Conservation (phyloP, 1,140 invertebrate species). For the Aphelinus atriplicis region DNA sequence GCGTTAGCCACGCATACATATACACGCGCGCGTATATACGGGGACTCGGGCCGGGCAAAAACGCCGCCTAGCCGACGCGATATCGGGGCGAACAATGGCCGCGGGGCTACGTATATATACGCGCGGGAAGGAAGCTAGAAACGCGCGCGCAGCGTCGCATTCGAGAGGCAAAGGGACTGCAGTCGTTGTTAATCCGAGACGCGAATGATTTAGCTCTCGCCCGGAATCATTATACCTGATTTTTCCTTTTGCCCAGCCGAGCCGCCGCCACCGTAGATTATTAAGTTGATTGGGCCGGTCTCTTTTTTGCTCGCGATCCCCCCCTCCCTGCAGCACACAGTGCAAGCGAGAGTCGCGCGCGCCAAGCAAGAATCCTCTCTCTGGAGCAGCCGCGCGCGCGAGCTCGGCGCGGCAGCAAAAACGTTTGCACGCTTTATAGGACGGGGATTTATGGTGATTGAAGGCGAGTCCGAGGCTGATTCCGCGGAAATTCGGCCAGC, state of each 20-base stretch:
- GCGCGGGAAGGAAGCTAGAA: conserved; percentile 1
- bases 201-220: conserved; percentile 34
- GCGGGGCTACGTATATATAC: neutral
- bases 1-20: too few relatives aligned
- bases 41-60: too few relatives aligned
- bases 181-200: conserved; percentile 24
- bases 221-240: conserved; percentile 41
- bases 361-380: neutral
- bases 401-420: too few relatives aligned
- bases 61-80: too few relatives aligned
- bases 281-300: conserved; percentile 23
- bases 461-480: too few relatives aligned
- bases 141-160: neutral
- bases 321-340: too few relatives aligned
- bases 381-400: neutral
- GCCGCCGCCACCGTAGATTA: neutral
- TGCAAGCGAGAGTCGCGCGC: neutral
- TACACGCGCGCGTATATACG: too few relatives aligned
- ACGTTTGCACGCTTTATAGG: too few relatives aligned
- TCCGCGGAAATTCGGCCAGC: too few relatives aligned
- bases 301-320: neutral
- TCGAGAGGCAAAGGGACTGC: neutral
- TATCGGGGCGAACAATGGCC: too few relatives aligned
- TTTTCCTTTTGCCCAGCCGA: conserved; percentile 4
- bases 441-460: too few relatives aligned